These are phyloP conservation scores for Virgularia gustaviana DNA, from an alignment of 92 coral and sea anemone genomes.

Conservation along the genomic window DNA sequence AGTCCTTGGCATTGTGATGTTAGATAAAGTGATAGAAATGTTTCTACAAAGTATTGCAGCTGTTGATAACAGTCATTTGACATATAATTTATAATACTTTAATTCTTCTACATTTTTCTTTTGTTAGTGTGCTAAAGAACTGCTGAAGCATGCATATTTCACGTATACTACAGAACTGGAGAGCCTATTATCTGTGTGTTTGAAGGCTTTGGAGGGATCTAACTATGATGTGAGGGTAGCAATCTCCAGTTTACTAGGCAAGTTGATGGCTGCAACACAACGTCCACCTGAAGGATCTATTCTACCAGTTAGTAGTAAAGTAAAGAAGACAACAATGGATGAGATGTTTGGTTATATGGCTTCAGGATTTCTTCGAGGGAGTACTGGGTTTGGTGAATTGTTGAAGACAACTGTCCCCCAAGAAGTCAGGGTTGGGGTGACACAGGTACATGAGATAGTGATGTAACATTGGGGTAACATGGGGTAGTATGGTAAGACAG, in stretches of 20 bases:
- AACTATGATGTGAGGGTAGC: constrained; percentile 97
- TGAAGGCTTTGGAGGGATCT: constrained; percentile 85
- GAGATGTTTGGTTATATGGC: constrained; percentile 87
- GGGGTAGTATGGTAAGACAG: neutral
- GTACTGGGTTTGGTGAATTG: constrained; percentile 97
- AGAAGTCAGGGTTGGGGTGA: constrained; percentile 96
- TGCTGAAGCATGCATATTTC: constrained; percentile 85
- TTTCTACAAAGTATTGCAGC: too few relatives aligned
- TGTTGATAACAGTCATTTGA: too few relatives aligned
- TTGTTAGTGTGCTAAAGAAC: constrained; percentile 79
- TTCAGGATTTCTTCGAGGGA: constrained; percentile 93
- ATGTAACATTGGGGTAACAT: neutral
- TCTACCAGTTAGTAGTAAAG: constrained; percentile 53
- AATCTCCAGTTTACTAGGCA: constrained; percentile 80
- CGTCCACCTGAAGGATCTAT: constrained; percentile 52
- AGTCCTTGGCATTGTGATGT: too few relatives aligned
- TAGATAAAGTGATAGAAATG: too few relatives aligned
- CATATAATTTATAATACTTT: too few relatives aligned
- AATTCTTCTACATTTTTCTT: neutral
- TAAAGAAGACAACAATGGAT: constrained; percentile 63
- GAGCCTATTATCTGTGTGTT: constrained; percentile 73
- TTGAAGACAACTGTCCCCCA: constrained; percentile 81
- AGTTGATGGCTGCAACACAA: constrained; percentile 86
- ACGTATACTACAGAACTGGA: constrained; percentile 84
- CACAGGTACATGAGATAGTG: constrained; percentile 61